Evolutionary conservation across 2,113 vertebrate species (phyloP).

Genomic region (Paracanthobrama guichenoti): DNA sequence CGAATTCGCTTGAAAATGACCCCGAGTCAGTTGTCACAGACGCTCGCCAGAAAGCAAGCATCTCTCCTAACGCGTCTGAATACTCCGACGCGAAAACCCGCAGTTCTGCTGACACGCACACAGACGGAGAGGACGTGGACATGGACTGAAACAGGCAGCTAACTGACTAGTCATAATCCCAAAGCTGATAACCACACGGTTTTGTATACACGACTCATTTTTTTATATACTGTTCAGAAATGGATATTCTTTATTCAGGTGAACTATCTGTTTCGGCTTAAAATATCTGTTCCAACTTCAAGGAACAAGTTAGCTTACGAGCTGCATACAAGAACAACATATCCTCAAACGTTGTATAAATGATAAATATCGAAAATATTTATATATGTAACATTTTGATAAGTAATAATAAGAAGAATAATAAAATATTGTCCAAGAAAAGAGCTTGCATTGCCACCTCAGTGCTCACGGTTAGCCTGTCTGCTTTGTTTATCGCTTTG

Average conservation of each 20-base stretch:
- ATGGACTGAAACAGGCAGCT: constrained; percentile 81
- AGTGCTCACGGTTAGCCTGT: constrained; percentile 4
- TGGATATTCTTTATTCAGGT: constrained; percentile 79
- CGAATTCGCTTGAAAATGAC: constrained; percentile 14
- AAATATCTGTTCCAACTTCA: constrained; percentile 61
- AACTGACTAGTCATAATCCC: constrained; percentile 73
- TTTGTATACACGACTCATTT: constrained; percentile 74
- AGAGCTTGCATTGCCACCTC: constrained; percentile 55
- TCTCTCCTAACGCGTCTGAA: constrained; percentile 71
- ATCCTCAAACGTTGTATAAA: constrained; percentile 97
- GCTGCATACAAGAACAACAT: constrained; percentile 68
- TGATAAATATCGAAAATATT: constrained; percentile 95
- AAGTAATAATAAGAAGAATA: constrained; percentile 92
- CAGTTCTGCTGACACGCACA: constrained; percentile 69
- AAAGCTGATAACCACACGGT: constrained; percentile 73
- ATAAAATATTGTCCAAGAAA: constrained; percentile 78
- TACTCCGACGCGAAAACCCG: constrained; percentile 70
- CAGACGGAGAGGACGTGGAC: constrained; percentile 85
- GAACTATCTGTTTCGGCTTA: constrained; percentile 74
- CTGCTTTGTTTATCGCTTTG: constrained; percentile 92
- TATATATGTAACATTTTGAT: constrained; percentile 99
- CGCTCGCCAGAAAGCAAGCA: constrained; percentile 34
- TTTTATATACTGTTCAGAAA: constrained; percentile 72
- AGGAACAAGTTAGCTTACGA: constrained; percentile 18
- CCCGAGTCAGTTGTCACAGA: neutral